Base-by-base conservation (phyloP, 2,888 invertebrate genomes). In the Drosophila ezoana region DNA sequence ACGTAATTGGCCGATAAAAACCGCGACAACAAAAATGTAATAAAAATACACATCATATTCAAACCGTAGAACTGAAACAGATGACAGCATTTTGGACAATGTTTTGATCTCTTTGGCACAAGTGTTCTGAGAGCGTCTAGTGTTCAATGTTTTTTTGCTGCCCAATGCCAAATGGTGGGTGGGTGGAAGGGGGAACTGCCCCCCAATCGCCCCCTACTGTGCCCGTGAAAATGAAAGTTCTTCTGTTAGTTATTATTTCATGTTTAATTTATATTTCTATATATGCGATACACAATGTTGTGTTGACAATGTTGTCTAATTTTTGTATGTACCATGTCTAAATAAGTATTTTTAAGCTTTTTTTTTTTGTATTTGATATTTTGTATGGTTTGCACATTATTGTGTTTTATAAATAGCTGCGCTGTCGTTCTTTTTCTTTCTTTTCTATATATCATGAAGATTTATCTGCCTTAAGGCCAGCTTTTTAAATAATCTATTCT, bases 81-180 rank as follows among this genome's bases (percentile, higher is more conserved):
- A 61, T 72, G 59, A 81, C 75, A 84, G 53, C 51, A 62, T 64
- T 76, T 82, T 82, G 81, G 87, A 86, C 66, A 82, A 72, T 82
- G 67, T 83, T 88, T 69, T 83, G 74, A 86, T 74, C 41, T 53
- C 38, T 77, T 74, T 66, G 74, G 74, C 58, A 66, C 84, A 83
- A 83, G 78, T 88, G 81, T 68, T 77, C 28, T 56, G 37, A 52
- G 57, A 45, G 59, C 40, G 58, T 53, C 61, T 52, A 47, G 33
- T 47, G 32, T 56, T 56, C 23, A 20, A 44, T 49, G 13, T 33
- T 14, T 28, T 52, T 40, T 38, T 18, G 6, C n/a, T 48, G 44
- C 10, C 14, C 62, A 78, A 78, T 74, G 75, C 59, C 69, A 63
- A 63, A 54, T 38, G 0, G 10, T 54, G n/a, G 14, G 40, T 13